These are phyloP conservation scores for Iselma pallidipennis DNA, from an alignment of 2,888 invertebrate species.

Conservation along the genomic window DNA sequence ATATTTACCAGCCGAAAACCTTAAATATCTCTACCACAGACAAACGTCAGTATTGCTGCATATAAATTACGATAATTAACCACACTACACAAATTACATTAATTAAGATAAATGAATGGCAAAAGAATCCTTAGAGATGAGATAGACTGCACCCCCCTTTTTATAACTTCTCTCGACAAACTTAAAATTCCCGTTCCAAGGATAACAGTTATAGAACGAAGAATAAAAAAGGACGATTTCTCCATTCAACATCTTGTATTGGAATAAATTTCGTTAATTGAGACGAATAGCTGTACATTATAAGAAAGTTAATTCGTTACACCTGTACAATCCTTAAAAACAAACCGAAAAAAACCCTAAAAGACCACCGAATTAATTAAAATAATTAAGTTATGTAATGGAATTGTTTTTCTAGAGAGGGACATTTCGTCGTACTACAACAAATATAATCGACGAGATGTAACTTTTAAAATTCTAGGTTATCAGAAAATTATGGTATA, in stretches of 20 bases:
- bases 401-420: neutral
- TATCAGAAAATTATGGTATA: constrained; percentile 11
- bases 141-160: constrained; percentile 23
- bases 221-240: neutral
- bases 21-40: constrained; percentile 9
- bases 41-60: constrained; percentile 11
- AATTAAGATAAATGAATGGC: constrained; percentile 31
- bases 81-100: constrained; percentile 32
- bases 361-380: too few species aligned
- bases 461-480: constrained; percentile 20
- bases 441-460: constrained; percentile 18
- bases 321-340: neutral
- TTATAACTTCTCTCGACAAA: neutral
- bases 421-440: constrained; percentile 1
- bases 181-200: neutral
- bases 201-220: neutral
- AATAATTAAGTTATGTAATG: neutral
- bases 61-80: constrained; percentile 35
- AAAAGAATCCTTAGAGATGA: constrained; percentile 24
- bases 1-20: constrained; percentile 17
- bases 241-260: constrained; percentile 18
- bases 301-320: too few species aligned
- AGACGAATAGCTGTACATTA: constrained; percentile 28
- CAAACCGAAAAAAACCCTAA: too few species aligned
- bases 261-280: constrained; percentile 31